These are phyloP conservation scores for Drosophila nigricruria DNA, from an alignment of 2,888 invertebrate species.

Conservation along the genomic window DNA sequence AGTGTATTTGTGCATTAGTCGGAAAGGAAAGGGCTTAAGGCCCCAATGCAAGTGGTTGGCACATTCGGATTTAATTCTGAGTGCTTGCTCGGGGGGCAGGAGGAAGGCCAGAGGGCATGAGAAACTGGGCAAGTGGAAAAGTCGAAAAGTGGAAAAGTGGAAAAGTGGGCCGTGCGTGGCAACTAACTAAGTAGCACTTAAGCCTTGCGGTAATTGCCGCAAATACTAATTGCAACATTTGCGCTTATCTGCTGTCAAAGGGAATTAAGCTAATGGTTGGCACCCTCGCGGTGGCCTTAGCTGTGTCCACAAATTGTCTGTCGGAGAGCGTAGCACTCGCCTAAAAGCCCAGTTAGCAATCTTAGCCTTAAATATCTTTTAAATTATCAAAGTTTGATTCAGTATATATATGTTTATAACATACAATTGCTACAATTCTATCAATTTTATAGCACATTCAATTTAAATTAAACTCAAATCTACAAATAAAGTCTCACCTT, in stretches of 20 bases:
- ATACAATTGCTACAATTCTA: not conserved
- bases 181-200: constrained; percentile 17
- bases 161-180: not conserved
- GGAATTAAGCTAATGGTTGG: constrained; percentile 25
- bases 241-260: constrained; percentile 23
- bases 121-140: not conserved
- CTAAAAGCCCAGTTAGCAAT: not conserved
- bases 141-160: not conserved
- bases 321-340: not conserved
- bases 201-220: constrained; percentile 28
- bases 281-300: not conserved
- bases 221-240: constrained; percentile 36
- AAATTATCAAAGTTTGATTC: too few relatives aligned
- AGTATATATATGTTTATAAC: not conserved
- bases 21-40: constrained; percentile 4
- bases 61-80: constrained; percentile 6
- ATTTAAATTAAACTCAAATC: not conserved
- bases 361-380: not conserved
- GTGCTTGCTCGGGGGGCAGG: not conserved
- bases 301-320: not conserved
- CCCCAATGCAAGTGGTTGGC: constrained; percentile 11
- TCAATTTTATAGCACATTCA: not conserved
- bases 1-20: constrained; percentile 8
- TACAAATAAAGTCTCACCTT: not conserved
- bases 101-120: not conserved